Evolutionary conservation across 1,140 invertebrate genomes (phyloP), one percentile per base, ranked within the genome.

Genomic region (Sesamia nonagrioides): DNA sequence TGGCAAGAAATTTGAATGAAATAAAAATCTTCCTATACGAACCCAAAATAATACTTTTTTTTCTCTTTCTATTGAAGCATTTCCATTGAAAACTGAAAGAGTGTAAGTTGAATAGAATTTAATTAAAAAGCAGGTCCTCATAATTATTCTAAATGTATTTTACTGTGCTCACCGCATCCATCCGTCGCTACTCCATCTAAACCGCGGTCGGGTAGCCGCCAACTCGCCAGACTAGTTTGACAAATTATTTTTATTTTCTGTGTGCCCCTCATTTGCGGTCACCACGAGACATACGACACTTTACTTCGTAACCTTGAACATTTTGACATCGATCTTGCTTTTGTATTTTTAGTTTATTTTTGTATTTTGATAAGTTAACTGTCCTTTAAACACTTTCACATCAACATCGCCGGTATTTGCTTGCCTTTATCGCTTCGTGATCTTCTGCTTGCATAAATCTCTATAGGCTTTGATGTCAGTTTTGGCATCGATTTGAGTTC

Each of bases 191-290:
- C 58, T 76, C 74, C 8, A 21, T 48, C 60, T 66, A 40, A 35
- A 35, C 48, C 56, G 40, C 71, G 71, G 35, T 21, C 37, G 74
- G 17, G 56, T 52, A 76, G 74, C 58, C 15, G 27, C 33, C 74
- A 35, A 76, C 42, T 54, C n/a, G 74, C 45, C 42, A 27, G 27
- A 66, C 74, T 40, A 76, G 74, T 76, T 76, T 76, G 74, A 76
- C 74, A 66, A 76, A 76, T 76, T 76, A 63, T 76, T 76, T 76
- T 76, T 76, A 66, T 76, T 76, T 76, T 66, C 45, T 35, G 33
- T 48, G 21, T 33, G 69, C 72, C 48, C 45, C 74, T 63, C 74
- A 76, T 76, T 76, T 76, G 74, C 60, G 74, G 74, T 76, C 74
- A 76, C 42, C 33, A 45, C 40, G 56, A 11, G 56, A 58, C 56